These are phyloP conservation scores for Hydropsyche tenuis DNA, from an alignment of 1,140 invertebrate species.

Conservation along the genomic window DNA sequence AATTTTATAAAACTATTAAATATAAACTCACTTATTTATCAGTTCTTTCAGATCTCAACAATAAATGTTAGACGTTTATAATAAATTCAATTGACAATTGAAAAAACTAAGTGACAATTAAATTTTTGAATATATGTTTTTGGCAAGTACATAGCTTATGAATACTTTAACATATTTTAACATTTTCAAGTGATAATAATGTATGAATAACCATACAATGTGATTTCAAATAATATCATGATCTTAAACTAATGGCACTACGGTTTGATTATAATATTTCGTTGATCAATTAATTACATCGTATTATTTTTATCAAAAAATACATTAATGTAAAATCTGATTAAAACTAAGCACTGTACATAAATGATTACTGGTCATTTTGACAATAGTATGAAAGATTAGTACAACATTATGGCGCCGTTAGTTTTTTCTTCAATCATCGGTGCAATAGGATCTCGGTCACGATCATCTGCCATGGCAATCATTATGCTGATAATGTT, in stretches of 20 bases:
- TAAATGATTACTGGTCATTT: not conserved
- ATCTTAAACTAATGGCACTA: slow-evolving; percentile 12
- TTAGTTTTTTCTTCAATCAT: slow-evolving; percentile 82
- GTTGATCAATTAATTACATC: not conserved
- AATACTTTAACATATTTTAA: no score
- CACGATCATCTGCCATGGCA: slow-evolving; percentile 70
- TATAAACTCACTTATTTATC: slow-evolving; percentile 12
- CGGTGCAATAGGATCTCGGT: slow-evolving; percentile 69
- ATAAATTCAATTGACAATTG: not conserved
- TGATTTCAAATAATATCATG: not conserved
- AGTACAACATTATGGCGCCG: slow-evolving; percentile 85
- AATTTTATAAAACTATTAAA: not conserved
- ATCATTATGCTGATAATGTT: slow-evolving; percentile 79
- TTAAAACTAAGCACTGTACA: no score
- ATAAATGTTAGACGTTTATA: not conserved
- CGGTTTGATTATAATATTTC: not conserved
- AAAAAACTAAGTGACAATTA: no score
- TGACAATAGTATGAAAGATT: slow-evolving; percentile 46
- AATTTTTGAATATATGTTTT: not conserved
- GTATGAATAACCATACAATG: not conserved
- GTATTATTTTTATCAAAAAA: not conserved
- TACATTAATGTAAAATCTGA: no score
- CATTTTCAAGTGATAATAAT: not conserved
- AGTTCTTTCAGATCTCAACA: slow-evolving; percentile 4
- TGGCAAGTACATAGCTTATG: slow-evolving; percentile 3